Evolutionary conservation across 2,797 vertebrate genomes (phyloP), one percentile per base, ranked within the genome.

Genomic region (Typhlichthys subterraneus): DNA sequence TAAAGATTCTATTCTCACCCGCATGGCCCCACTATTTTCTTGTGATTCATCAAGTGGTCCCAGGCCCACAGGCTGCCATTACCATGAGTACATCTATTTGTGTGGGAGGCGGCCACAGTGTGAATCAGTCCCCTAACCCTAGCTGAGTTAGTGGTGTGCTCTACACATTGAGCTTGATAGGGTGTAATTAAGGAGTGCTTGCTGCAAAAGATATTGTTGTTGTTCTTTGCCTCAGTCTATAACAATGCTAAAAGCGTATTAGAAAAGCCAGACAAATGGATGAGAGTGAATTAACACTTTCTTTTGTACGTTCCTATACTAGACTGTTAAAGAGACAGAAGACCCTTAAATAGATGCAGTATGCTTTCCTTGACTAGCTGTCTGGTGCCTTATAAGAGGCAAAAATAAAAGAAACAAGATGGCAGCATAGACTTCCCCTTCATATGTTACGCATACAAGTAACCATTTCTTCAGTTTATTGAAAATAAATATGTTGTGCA

Each of bases 121-220:
- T 66, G 69, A 74, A 52, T 47, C 72, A 56, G 57, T 67, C 57
- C 61, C 8, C 14, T 17, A 1, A 61, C 55, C 3, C 11, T 15
- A 42, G 2, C 29, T 42, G 53, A 55, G 56, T 59, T 54, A 14
- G 33, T 65, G 47, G 14, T 6, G 42, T 54, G 50, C 49, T 59
- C 38, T 19, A 58, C 50, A 59, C 63, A 33, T 60, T 11, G 8
- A 53, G 58, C 59, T 70, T 68, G 12, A 66, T 23, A 53, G 65
- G 61, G 61, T 63, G 15, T 76, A 73, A 78, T 83, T 80, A 80
- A 56, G 50, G 69, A 50, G 67, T 65, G 57, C 51, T 52, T 65
- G 57, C 51, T 52, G 45, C 57, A 69, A 14, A 13, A 6, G 7
- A 38, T 38, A 38, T 6, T 38, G 33, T 38, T 38, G 5, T 29